These are phyloP conservation scores for Ceyx cyanopectus DNA, from an alignment of 2,113 vertebrate genomes.

Conservation along the genomic window DNA sequence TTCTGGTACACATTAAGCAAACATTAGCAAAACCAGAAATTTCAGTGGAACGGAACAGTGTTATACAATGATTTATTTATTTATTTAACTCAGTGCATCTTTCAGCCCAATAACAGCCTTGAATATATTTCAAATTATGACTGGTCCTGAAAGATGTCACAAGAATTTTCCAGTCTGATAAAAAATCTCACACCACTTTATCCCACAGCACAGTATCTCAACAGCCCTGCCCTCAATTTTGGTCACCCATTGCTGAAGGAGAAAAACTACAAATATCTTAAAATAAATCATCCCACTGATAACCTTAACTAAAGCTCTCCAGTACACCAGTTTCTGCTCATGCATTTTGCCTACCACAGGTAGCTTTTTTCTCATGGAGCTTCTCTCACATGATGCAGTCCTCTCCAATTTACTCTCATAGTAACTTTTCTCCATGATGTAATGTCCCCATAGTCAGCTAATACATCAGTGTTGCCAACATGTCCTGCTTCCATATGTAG, in stretches of 20 bases:
- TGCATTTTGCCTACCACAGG: not conserved
- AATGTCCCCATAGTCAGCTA: not conserved
- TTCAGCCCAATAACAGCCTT: not conserved
- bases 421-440: not conserved
- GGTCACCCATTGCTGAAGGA: not conserved
- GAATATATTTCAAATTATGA: not conserved
- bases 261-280: not conserved
- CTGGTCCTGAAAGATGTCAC: not conserved
- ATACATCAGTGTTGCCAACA: not conserved
- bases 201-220: not conserved
- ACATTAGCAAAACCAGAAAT: conserved; percentile 26
- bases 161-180: not conserved
- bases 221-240: not conserved
- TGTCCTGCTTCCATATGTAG: not conserved
- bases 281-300: not conserved
- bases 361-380: not conserved
- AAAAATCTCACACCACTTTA: not conserved
- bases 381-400: not conserved
- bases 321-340: not conserved
- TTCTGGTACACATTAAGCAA: conserved; percentile 23
- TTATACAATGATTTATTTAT: not conserved
- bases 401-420: not conserved
- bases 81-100: not conserved
- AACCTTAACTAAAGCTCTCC: not conserved
- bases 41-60: not conserved